Evolutionary conservation across 1,140 invertebrate species (phyloP).

Genomic region (Linepithema humile): DNA sequence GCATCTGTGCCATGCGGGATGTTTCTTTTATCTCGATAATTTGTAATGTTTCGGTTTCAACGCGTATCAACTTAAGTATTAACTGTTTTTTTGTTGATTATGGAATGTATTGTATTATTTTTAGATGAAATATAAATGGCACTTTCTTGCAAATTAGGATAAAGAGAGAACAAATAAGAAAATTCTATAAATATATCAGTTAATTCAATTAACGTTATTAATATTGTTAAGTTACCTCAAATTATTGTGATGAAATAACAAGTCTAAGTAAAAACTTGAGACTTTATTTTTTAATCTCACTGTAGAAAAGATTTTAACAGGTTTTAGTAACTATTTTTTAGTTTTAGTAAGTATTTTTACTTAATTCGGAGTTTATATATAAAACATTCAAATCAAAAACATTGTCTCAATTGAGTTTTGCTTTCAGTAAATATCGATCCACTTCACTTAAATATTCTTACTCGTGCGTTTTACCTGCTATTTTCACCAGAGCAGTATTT

Average conservation of each 20-base stretch:
- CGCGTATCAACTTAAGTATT: neutral
- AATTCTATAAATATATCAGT: neutral
- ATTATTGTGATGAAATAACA: neutral
- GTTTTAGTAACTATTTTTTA: no score
- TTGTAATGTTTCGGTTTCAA: neutral
- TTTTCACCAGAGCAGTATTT: slow-evolving; percentile 44
- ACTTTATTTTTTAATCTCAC: neutral
- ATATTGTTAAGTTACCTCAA: neutral
- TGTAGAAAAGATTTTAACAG: neutral
- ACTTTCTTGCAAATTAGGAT: neutral
- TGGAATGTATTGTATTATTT: neutral
- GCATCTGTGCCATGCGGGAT: neutral
- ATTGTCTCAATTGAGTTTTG: neutral
- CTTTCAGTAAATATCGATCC: neutral
- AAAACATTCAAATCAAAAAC: neutral
- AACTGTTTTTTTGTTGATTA: neutral
- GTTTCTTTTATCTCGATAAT: neutral
- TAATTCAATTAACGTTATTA: neutral
- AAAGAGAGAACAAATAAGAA: neutral
- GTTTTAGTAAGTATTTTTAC: no score
- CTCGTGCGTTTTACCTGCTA: neutral
- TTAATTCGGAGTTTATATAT: neutral
- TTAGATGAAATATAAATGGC: neutral
- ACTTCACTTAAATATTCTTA: neutral
- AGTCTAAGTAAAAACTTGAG: neutral